These are phyloP conservation scores for Agonopterix alstromeriana DNA, from an alignment of 2,888 invertebrate genomes.

Conservation along the genomic window DNA sequence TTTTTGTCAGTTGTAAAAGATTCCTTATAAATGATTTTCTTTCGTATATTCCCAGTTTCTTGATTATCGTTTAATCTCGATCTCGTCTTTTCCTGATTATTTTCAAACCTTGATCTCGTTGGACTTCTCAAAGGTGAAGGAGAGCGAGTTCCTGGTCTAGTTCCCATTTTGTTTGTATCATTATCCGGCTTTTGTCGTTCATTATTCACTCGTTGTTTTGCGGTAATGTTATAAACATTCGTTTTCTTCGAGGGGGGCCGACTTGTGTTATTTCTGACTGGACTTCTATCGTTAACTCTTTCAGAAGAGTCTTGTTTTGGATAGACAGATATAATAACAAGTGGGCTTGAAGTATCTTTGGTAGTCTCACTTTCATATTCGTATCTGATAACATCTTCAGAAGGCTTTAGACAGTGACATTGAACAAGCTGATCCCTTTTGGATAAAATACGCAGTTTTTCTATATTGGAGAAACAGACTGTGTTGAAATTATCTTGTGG, in stretches of 20 bases:
- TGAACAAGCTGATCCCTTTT: not conserved
- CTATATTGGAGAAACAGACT: constrained; percentile 10
- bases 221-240: too few species aligned
- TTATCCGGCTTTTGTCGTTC: too few species aligned
- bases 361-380: constrained; percentile 3
- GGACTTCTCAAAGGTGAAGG: constrained; percentile 5
- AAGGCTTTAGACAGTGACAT: too few species aligned
- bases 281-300: not conserved
- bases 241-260: too few species aligned
- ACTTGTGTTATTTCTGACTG: too few species aligned
- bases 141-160: constrained; percentile 7
- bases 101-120: not conserved
- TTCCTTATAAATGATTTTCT: not conserved
- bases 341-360: constrained; percentile 26
- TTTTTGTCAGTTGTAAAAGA: not conserved
- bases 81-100: not conserved
- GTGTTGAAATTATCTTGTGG: constrained; percentile 46
- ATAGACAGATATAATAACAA: constrained; percentile 63
- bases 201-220: too few species aligned
- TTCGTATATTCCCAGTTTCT: not conserved
- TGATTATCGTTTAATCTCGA: not conserved
- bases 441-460: constrained; percentile 1
- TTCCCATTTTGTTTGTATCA: constrained; percentile 9
- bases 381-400: constrained; percentile 11
- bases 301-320: constrained; percentile 34